Conservation (phyloP, 2,797 vertebrate genomes). For the Prunella strophiata region DNA sequence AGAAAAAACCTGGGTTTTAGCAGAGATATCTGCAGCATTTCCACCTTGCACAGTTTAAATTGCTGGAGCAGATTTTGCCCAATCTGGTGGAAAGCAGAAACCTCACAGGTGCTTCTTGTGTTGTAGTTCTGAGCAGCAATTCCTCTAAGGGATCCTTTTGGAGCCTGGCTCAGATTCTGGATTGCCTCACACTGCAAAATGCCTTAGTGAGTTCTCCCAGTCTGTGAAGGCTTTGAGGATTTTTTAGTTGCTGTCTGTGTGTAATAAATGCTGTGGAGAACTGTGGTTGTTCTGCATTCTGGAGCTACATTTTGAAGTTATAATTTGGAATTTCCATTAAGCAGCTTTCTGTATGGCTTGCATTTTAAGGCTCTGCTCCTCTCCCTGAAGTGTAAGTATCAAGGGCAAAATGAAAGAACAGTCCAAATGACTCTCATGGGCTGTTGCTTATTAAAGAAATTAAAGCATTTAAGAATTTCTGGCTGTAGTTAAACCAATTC, state of each 20-base stretch:
- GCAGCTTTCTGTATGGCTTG: background rate
- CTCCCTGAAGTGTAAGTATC: background rate
- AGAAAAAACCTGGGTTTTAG: background rate
- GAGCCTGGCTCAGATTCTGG: background rate
- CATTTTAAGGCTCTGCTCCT: background rate
- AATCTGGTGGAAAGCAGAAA: background rate
- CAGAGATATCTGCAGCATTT: background rate
- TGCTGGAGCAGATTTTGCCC: constrained; percentile 33
- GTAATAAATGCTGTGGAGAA: background rate
- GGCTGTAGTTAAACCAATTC: constrained; percentile 13
- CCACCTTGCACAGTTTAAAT: background rate
- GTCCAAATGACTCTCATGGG: constrained; percentile 3
- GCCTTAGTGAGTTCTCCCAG: background rate
- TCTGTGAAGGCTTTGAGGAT: background rate
- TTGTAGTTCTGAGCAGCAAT: background rate
- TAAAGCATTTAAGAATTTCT: background rate
- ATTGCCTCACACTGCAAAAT: background rate
- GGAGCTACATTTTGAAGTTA: background rate
- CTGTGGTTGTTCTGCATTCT: background rate
- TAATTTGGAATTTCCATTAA: constrained; percentile 9
- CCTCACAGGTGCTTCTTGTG: background rate
- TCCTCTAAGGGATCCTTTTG: background rate
- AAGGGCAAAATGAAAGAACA: background rate
- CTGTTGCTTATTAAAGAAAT: constrained; percentile 32
- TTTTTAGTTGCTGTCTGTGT: background rate